Conservation (phyloP, 1,140 invertebrate species). For the Lordiphosa stackelbergi region DNA sequence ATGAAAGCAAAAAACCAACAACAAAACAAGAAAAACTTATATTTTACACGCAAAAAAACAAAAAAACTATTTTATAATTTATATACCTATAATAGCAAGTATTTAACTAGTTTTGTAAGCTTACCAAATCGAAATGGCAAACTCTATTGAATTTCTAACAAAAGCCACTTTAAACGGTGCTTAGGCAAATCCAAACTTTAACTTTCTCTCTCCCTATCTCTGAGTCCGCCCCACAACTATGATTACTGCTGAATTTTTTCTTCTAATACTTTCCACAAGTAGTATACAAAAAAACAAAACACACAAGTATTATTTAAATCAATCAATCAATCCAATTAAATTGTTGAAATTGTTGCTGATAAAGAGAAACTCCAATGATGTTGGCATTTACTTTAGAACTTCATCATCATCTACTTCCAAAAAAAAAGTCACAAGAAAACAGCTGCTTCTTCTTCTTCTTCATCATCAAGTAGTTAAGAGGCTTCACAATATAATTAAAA, state of each 20-base stretch:
- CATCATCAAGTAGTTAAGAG: conserved; percentile 40
- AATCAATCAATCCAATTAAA: conserved; percentile 42
- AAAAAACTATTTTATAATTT: conserved; percentile 76
- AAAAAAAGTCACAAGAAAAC: conserved; percentile 13
- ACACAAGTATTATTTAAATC: conserved; percentile 65
- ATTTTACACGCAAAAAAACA: conserved; percentile 70
- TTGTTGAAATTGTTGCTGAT: conserved; percentile 4
- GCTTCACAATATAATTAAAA: conserved; percentile 23
- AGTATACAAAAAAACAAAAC: not conserved
- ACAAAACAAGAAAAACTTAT: conserved; percentile 51
- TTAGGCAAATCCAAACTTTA: conserved; percentile 44
- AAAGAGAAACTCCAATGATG: not conserved
- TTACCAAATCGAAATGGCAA: conserved; percentile 46
- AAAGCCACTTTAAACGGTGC: conserved; percentile 54
- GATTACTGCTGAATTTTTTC: conserved; percentile 51
- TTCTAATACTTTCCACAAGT: conserved; percentile 49
- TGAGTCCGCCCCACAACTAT: conserved; percentile 30
- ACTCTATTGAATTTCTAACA: conserved; percentile 55
- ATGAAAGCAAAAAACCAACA: conserved; percentile 24
- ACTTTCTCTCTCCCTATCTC: conserved; percentile 33
- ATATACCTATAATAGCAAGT: conserved; percentile 73
- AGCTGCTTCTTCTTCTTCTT: conserved; percentile 38
- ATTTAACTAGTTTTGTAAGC: conserved; percentile 75
- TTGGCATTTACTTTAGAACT: not conserved
- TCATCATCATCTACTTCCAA: conserved; percentile 50